Evolutionary conservation across 1,140 invertebrate species (phyloP).

Genomic region (Habropoda laboriosa): DNA sequence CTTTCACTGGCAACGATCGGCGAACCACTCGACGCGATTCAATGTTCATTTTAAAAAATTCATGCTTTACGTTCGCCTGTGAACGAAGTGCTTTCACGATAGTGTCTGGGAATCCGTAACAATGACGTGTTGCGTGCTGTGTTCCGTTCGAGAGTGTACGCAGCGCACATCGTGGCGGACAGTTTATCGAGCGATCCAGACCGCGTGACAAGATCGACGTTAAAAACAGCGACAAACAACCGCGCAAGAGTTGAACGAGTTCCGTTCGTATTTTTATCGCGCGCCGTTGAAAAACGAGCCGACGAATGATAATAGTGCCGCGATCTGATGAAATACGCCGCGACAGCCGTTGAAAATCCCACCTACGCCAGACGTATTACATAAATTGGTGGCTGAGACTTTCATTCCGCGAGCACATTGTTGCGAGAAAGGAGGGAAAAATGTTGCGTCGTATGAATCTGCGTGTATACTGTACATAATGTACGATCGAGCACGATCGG

Average conservation of each 20-base stretch:
- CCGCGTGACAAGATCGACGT: not conserved
- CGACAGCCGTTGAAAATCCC: constrained; percentile 2
- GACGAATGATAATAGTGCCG: constrained; percentile 11
- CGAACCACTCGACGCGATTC: not conserved
- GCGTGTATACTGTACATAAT: no score
- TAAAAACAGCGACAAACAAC: constrained; percentile 15
- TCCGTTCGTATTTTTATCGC: not conserved
- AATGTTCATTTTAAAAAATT: not conserved
- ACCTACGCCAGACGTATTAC: not conserved
- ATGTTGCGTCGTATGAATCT: no score
- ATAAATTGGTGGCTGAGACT: constrained; percentile 1
- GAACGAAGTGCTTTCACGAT: not conserved
- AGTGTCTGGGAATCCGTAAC: not conserved
- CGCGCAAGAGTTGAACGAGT: not conserved
- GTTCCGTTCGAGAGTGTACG: not conserved
- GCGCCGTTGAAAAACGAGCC: not conserved
- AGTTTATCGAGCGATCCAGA: not conserved
- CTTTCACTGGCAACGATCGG: not conserved
- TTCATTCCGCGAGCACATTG: not conserved
- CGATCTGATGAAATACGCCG: not conserved
- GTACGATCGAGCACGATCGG: no score
- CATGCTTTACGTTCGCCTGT: not conserved
- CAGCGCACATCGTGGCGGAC: not conserved
- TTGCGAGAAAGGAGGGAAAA: not conserved
- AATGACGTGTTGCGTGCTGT: not conserved